phyloP scores from a whole-genome alignment of 2,888 invertebrate genomes.

The Caradrina kadenii region DNA sequence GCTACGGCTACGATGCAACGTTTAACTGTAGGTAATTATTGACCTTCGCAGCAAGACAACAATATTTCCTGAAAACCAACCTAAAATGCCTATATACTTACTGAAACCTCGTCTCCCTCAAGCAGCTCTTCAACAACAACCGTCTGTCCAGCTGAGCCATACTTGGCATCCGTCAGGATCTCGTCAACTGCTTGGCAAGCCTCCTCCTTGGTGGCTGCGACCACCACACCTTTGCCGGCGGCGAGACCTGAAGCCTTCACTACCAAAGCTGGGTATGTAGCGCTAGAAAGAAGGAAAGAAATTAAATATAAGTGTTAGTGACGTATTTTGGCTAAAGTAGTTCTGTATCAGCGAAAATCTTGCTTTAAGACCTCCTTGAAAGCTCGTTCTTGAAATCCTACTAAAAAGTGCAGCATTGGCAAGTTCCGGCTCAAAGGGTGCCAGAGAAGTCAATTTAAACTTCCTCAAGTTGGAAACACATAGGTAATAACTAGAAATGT shows the following conservation, averaged over 20 bases:
- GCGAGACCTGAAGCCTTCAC: conserved; percentile 99
- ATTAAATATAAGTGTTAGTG: not conserved
- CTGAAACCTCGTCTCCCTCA: conserved; percentile 98
- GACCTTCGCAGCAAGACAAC: not conserved
- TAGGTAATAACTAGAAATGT: not conserved
- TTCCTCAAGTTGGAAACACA: not conserved
- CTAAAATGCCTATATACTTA: conserved; percentile 80
- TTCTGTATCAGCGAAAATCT: no score
- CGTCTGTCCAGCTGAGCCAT: conserved; percentile 95
- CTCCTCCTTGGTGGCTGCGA: conserved; percentile 94
- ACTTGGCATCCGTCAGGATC: conserved; percentile 94
- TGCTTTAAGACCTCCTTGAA: no score
- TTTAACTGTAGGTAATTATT: not conserved
- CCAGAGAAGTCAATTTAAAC: not conserved
- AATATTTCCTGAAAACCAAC: not conserved
- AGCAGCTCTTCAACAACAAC: conserved; percentile 97
- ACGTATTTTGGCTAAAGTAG: no score
- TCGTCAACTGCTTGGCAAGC: conserved; percentile 96
- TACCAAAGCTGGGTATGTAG: conserved; percentile 95
- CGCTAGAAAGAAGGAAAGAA: conserved; percentile 84
- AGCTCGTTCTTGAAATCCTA: no score
- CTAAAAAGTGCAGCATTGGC: no score
- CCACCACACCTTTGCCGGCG: conserved; percentile 99
- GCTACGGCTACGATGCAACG: no score
- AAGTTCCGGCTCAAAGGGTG: no score